Conservation (phyloP, 30 jellyfish, hydroid and myxozoan species). For the Cassiopea andromeda region DNA sequence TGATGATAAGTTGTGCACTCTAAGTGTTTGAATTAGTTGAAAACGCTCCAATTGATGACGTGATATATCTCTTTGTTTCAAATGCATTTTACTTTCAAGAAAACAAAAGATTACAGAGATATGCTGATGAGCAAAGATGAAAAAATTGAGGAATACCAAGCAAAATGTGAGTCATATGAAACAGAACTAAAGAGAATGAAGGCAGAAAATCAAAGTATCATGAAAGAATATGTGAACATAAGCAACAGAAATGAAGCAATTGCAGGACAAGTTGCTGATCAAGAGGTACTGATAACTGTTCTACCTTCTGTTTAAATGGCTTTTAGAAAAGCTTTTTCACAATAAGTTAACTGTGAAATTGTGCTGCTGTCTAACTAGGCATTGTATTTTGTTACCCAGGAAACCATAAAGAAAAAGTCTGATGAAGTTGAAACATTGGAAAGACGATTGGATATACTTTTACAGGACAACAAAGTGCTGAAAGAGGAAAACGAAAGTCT, state of each 20-base stretch:
- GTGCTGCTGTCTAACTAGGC: background rate
- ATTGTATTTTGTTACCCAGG: background rate
- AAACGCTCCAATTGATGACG: no score
- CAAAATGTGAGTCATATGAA: slow-evolving; percentile 53
- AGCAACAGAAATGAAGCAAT: background rate
- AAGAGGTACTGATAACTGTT: background rate
- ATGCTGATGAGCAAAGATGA: slow-evolving; percentile 20
- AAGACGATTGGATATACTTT: slow-evolving; percentile 9
- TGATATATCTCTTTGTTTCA: no score
- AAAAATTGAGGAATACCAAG: slow-evolving; percentile 39
- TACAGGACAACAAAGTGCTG: slow-evolving; percentile 27
- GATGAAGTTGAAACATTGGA: slow-evolving; percentile 29
- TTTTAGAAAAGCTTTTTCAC: no score
- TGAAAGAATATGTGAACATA: background rate
- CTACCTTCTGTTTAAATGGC: background rate
- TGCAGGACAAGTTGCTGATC: background rate
- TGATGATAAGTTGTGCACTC: no score
- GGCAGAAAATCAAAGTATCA: slow-evolving; percentile 19
- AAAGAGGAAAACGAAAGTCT: slow-evolving; percentile 72
- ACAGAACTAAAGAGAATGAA: slow-evolving; percentile 48
- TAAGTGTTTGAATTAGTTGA: no score
- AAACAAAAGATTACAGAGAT: slow-evolving; percentile 8
- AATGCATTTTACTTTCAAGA: background rate
- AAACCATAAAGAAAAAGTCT: background rate
- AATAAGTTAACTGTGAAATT: background rate